Percentiles rank a stretch among this genome's conserved stretches.
Conservation (phyloP, 2,888 invertebrate species). For the Deilephila elpenor region DNA sequence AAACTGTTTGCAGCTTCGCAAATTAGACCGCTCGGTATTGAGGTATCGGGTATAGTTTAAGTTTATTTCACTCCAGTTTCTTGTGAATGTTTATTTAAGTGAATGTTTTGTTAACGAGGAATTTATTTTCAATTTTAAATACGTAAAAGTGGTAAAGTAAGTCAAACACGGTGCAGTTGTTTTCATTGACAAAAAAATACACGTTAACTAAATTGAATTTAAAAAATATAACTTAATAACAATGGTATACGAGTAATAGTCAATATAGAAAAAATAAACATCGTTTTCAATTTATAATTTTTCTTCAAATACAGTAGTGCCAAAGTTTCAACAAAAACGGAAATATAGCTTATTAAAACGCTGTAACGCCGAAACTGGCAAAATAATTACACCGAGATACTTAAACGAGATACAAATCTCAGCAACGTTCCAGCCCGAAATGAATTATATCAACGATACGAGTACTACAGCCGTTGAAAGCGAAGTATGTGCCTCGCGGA, state of each 20-base stretch:
- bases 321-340: neutral
- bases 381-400: neutral
- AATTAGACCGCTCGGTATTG: neutral
- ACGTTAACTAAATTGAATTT: no score
- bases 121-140: no score
- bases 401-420: neutral
- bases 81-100: no score
- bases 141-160: no score
- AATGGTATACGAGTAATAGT: no score
- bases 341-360: neutral
- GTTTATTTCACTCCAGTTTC: neutral
- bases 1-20: conserved; percentile 32
- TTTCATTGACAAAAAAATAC: no score
- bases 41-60: neutral
- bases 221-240: no score
- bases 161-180: no score
- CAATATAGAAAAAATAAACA: no score
- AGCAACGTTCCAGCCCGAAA: neutral
- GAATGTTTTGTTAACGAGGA: no score
- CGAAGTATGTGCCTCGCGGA: neutral
- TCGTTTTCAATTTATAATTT: no score
- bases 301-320: neutral
- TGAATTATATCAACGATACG: conserved; percentile 10
- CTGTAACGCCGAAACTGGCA: neutral
- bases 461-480: neutral